phyloP scores from a whole-genome alignment of 2,888 invertebrate genomes.

The Stegophylla sp. region DNA sequence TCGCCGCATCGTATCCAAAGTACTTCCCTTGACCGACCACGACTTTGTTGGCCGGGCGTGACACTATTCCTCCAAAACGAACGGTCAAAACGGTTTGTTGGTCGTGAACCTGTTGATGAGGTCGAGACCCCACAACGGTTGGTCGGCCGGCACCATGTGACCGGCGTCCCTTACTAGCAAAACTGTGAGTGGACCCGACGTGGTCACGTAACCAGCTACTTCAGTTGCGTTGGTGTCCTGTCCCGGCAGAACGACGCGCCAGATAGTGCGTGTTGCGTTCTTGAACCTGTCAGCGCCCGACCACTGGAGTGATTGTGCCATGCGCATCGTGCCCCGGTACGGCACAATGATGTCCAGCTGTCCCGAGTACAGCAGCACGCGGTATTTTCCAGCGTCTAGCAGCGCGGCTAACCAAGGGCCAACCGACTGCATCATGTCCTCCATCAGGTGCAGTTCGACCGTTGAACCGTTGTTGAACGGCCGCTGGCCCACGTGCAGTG shows the following conservation, averaged over 20 bases:
- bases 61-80: too few species aligned
- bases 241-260: background rate
- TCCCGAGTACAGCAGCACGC: constrained; percentile 69
- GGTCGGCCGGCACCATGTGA: constrained; percentile 54
- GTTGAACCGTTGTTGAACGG: constrained; percentile 71
- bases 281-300: constrained; percentile 25
- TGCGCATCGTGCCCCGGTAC: constrained; percentile 67
- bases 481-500: constrained; percentile 83
- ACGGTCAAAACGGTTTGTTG: constrained; percentile 29
- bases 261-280: constrained; percentile 39
- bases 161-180: constrained; percentile 49
- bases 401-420: constrained; percentile 68
- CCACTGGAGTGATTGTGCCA: constrained; percentile 32
- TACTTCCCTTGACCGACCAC: too few species aligned
- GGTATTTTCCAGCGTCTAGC: constrained; percentile 44
- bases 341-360: constrained; percentile 92
- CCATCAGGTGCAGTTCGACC: constrained; percentile 68
- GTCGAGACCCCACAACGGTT: constrained; percentile 39
- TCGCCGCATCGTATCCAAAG: too few species aligned
- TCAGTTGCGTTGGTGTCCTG: background rate
- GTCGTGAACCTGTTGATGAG: constrained; percentile 44
- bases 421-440: constrained; percentile 83
- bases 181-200: constrained; percentile 40
- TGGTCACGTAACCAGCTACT: constrained; percentile 47
- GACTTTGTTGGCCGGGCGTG: too few species aligned